Conservation (phyloP, 2,113 vertebrate genomes). For the Peromyscus leucopus region DNA sequence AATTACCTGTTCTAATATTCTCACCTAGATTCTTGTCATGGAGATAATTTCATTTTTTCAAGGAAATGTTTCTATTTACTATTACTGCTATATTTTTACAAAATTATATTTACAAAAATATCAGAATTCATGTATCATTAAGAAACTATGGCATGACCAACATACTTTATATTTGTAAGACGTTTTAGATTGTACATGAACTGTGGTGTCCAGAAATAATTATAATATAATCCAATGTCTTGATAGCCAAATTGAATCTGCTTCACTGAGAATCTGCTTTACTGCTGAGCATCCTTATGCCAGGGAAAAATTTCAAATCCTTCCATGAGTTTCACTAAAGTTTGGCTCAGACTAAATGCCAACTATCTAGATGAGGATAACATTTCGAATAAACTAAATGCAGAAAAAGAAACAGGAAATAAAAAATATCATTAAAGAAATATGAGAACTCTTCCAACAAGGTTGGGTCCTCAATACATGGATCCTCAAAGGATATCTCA, state of each 20-base stretch:
- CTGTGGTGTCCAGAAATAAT: neutral
- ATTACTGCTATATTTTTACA: neutral
- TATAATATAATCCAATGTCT: constrained; percentile 7
- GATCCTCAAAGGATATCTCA: constrained; percentile 36
- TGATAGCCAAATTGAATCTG: neutral
- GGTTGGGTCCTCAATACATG: no score
- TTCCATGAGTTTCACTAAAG: neutral
- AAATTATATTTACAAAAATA: neutral
- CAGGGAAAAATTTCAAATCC: neutral
- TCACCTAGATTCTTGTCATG: neutral
- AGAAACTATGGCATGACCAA: neutral
- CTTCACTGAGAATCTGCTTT: neutral
- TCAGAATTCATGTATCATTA: neutral
- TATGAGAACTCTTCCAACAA: constrained; percentile 17
- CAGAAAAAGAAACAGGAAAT: neutral
- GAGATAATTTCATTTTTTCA: neutral
- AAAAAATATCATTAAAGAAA: constrained; percentile 24
- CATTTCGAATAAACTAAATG: neutral
- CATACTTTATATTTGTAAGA: neutral
- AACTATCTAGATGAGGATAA: neutral
- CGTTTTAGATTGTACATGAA: neutral
- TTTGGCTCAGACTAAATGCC: constrained; percentile 1
- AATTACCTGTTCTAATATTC: neutral
- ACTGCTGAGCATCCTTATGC: neutral
- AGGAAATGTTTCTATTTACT: neutral